These are phyloP conservation scores for Drosophila azteca DNA, from an alignment of 1,140 invertebrate genomes.

Conservation along the genomic window DNA sequence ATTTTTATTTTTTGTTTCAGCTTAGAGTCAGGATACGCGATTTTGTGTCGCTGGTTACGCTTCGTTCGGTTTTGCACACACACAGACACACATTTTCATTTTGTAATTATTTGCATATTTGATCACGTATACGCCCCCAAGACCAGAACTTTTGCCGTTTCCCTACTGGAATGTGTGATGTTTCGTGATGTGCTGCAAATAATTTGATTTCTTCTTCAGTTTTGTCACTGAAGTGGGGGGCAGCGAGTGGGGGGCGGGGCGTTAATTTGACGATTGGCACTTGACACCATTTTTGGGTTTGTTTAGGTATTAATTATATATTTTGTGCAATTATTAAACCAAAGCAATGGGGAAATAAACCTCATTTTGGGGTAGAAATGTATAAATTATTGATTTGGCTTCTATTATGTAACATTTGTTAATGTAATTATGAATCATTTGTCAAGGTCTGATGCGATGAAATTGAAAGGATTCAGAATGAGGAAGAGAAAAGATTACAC, in stretches of 20 bases:
- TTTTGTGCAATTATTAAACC: not conserved
- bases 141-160: slow-evolving; percentile 15
- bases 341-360: not conserved
- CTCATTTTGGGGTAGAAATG: not conserved
- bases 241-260: not conserved
- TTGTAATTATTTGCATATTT: slow-evolving; percentile 73
- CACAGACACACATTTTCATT: slow-evolving; percentile 32
- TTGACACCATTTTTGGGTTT: slow-evolving; percentile 1
- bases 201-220: slow-evolving; percentile 41
- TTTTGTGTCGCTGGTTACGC: slow-evolving; percentile 36
- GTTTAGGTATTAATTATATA: not conserved
- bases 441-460: too few relatives aligned
- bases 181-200: slow-evolving; percentile 28
- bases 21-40: too few relatives aligned
- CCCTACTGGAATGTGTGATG: not conserved
- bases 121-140: slow-evolving; percentile 56
- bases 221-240: slow-evolving; percentile 7
- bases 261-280: slow-evolving; percentile 27
- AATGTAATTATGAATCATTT: not conserved
- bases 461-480: too few relatives aligned
- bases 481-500: too few relatives aligned
- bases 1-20: too few relatives aligned
- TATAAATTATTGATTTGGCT: too few relatives aligned
- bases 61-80: slow-evolving; percentile 40
- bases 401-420: too few relatives aligned